Evolutionary conservation across 2,888 invertebrate species (phyloP).

Genomic region (Penaeus monodon): DNA sequence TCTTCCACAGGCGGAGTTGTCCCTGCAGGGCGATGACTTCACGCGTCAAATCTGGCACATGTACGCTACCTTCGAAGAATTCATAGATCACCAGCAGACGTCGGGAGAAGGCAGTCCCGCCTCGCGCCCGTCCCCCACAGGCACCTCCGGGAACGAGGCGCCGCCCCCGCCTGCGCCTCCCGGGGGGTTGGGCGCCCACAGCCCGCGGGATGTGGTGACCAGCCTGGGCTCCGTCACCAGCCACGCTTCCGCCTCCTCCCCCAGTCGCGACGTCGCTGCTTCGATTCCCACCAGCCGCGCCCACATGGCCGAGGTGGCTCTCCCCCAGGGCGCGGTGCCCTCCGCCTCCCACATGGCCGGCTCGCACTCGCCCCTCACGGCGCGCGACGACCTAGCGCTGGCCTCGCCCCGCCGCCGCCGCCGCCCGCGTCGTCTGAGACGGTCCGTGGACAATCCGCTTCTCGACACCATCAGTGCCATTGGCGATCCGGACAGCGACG

Average conservation of each 20-base stretch:
- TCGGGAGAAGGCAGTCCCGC: slow-evolving; percentile 40
- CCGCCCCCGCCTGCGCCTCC: slow-evolving; percentile 59
- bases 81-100: slow-evolving; percentile 67
- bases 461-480: slow-evolving; percentile 69
- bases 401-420: slow-evolving; percentile 59
- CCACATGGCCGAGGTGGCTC: slow-evolving; percentile 7
- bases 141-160: slow-evolving; percentile 39
- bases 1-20: slow-evolving; percentile 68
- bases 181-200: slow-evolving; percentile 50
- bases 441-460: slow-evolving; percentile 67
- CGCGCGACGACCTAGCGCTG: slow-evolving; percentile 58
- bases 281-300: slow-evolving; percentile 28
- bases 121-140: slow-evolving; percentile 35
- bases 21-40: slow-evolving; percentile 69
- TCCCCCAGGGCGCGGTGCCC: neutral
- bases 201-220: slow-evolving; percentile 38
- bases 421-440: slow-evolving; percentile 45
- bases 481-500: slow-evolving; percentile 68
- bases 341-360: slow-evolving; percentile 46
- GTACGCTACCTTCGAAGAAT: slow-evolving; percentile 69
- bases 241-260: neutral
- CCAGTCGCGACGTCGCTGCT: slow-evolving; percentile 26
- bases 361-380: slow-evolving; percentile 34
- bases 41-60: slow-evolving; percentile 69
- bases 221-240: neutral